Percentiles rank a stretch among this genome's conserved stretches.
Conservation (phyloP, 2,113 vertebrate species). For the Oenanthe oenanthe region DNA sequence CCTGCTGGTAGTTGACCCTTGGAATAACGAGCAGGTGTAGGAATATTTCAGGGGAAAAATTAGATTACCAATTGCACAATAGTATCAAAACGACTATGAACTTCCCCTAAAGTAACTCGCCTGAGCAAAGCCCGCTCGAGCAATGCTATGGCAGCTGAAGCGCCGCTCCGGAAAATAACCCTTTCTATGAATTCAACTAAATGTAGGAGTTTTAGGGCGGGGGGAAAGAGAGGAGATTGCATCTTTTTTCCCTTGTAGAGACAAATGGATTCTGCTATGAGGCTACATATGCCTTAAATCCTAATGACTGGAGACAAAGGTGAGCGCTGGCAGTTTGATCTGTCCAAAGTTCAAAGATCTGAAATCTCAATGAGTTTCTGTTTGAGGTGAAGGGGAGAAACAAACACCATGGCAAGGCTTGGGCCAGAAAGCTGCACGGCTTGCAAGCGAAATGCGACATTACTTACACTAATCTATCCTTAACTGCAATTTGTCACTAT, state of each 20-base stretch:
- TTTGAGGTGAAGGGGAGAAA: constrained; percentile 60
- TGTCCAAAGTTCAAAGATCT: constrained; percentile 77
- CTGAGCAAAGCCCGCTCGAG: neutral
- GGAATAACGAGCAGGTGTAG: neutral
- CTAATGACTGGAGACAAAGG: constrained; percentile 37
- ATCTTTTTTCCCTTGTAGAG: neutral
- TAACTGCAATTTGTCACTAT: constrained; percentile 53
- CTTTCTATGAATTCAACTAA: neutral
- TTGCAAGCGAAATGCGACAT: constrained; percentile 21
- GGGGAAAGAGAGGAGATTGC: neutral
- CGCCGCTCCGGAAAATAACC: neutral
- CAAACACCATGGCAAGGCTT: constrained; percentile 13
- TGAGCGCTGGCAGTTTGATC: constrained; percentile 51
- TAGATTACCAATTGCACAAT: neutral
- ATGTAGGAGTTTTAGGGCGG: neutral
- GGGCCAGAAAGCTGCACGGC: neutral
- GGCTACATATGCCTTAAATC: neutral
- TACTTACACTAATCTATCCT: constrained; percentile 59
- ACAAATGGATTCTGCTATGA: constrained; percentile 4
- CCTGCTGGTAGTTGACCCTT: neutral
- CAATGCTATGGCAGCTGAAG: neutral
- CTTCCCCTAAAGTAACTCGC: neutral
- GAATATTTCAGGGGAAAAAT: neutral
- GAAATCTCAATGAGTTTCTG: constrained; percentile 60
- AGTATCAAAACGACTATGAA: neutral